Conservation (phyloP, 2,888 invertebrate species). For the Phalera bucephala region DNA sequence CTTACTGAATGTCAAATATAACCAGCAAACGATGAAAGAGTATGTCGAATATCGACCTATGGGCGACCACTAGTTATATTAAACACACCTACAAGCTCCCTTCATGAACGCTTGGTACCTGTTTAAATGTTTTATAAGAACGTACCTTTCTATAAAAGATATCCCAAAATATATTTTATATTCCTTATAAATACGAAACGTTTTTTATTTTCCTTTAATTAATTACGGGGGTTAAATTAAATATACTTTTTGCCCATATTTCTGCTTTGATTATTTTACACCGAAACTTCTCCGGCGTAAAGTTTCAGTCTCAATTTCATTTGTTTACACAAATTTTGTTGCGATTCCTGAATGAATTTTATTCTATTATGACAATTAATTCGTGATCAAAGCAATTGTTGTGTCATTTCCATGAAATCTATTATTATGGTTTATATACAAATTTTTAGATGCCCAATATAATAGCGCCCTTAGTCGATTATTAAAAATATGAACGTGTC, state of each 20-base stretch:
- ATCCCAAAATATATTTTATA: constrained; percentile 28
- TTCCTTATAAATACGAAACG: constrained; percentile 31
- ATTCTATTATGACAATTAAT: no score
- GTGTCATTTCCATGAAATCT: no score
- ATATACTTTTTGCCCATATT: constrained; percentile 29
- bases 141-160: constrained; percentile 29
- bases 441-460: no score
- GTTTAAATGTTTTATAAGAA: constrained; percentile 28
- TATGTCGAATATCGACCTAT: no score
- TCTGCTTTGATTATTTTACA: constrained; percentile 12
- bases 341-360: no score
- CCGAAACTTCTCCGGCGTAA: constrained; percentile 5
- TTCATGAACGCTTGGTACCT: constrained; percentile 19
- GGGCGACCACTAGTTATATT: no score
- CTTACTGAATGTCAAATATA: no score
- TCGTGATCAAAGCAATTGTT: no score
- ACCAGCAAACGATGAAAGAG: no score
- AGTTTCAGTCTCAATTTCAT: constrained; percentile 12
- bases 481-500: no score
- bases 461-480: no score
- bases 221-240: constrained; percentile 34
- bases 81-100: constrained; percentile 17
- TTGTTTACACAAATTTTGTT: constrained; percentile 12
- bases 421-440: no score
- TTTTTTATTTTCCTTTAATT: constrained; percentile 39